Base-by-base conservation (phyloP, 2,888 invertebrate genomes). In the Copidosoma aretas region DNA sequence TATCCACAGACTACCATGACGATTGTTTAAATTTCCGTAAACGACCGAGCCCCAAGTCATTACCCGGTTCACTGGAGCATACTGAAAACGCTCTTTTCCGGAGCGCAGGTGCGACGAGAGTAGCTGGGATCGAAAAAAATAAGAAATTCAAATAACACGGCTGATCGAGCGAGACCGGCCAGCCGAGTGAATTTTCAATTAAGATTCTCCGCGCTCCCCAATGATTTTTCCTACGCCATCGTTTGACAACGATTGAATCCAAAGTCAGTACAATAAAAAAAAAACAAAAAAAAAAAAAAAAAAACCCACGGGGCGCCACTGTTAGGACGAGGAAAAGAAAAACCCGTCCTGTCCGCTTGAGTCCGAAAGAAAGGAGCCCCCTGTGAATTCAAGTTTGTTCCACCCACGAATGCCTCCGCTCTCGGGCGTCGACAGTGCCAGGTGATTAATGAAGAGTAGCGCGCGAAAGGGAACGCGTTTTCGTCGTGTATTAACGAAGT, bases 391-490 rank as follows among this genome's bases (percentile, higher is more conserved):
- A 43, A 43, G 58, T 53, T 53, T 39, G 62, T 32, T 49, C 15
- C 56, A 43, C 25, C 67, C 41, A 61, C 58, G 24, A 53, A 54
- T 46, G 53, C 51, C 39, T 46, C 54, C 57, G 60, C 43, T 58
- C 64, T 32, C 8, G 32, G 8, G 32, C 32, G 32, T 32, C 32
- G 32, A 63, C 62, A 54, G 66, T 14, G 41, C 24, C 46, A 51
- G 51, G 60, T 67, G 66, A 67, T 67, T 66, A 67, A 70, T 64
- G 66, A 67, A 63, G 43, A 54, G 32, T 32, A 32, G 58, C 52
- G 60, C 57, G 58, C 8, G 57, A 67, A 43, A 43, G 64, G 46
- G 41, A 43, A 39, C 49, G 60, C 32, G 56, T 8, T 57, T 64
- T 51, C 60, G 19, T 69, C 65, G 62, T 49, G 65, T 65, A 32